Conservation (phyloP, 1,140 invertebrate genomes). For the Megathymus violae region DNA sequence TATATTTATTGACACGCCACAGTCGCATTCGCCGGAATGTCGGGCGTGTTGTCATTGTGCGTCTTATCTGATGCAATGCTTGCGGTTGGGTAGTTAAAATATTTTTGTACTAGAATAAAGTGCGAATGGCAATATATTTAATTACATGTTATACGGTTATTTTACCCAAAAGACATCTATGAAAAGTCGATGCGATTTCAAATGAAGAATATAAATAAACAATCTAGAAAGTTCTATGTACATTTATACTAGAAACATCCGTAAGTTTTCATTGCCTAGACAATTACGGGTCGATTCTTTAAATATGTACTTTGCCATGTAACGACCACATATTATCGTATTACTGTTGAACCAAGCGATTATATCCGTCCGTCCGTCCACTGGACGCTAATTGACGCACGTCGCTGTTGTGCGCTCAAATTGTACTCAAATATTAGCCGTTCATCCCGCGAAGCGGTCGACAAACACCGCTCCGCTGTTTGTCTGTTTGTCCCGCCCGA, state of each 20-base stretch:
- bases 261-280: not conserved
- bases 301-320: too few species aligned
- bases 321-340: not conserved
- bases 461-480: conserved; percentile 62
- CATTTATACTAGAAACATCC: too few species aligned
- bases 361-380: conserved; percentile 9
- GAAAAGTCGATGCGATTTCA: too few species aligned
- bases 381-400: conserved; percentile 51
- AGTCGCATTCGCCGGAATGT: not conserved
- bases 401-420: conserved; percentile 69
- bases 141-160: too few species aligned
- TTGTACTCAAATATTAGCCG: conserved; percentile 72
- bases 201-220: too few species aligned
- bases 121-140: too few species aligned
- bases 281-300: not conserved
- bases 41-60: not conserved
- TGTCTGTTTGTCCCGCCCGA: conserved; percentile 63
- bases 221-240: too few species aligned
- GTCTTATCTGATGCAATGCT: not conserved
- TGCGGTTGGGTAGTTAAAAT: not conserved
- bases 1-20: not conserved
- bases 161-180: too few species aligned
- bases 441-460: conserved; percentile 50
- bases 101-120: not conserved
- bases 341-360: conserved; percentile 16